Conservation (phyloP, 2,888 invertebrate genomes). For the Eucera pruinosa region DNA sequence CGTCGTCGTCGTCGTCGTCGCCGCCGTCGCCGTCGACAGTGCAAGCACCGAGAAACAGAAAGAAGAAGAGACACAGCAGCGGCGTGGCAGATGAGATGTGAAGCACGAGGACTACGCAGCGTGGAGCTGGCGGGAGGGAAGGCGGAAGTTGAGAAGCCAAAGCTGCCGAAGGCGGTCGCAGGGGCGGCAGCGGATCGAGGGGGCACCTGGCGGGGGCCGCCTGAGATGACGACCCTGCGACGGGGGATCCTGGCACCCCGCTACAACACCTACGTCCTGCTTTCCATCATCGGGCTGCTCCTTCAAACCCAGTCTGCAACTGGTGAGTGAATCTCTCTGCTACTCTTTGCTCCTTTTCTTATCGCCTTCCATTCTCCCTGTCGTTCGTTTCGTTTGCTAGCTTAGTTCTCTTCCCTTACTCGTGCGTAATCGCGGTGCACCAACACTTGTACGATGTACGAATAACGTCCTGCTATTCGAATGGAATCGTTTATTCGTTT, state of each 20-base stretch:
- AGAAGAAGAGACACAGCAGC: constrained; percentile 44
- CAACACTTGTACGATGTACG: too few species aligned
- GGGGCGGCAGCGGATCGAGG: constrained; percentile 70
- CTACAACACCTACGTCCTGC: constrained; percentile 75
- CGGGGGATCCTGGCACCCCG: constrained; percentile 79
- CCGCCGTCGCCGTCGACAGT: too few species aligned
- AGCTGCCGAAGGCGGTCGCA: constrained; percentile 55
- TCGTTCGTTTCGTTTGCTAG: too few species aligned
- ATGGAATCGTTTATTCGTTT: too few species aligned
- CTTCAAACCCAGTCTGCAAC: constrained; percentile 76
- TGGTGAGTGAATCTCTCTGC: constrained; percentile 71
- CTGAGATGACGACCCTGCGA: constrained; percentile 82
- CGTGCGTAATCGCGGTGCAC: too few species aligned
- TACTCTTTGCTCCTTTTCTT: background rate
- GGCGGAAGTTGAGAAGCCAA: constrained; percentile 59
- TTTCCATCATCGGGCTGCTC: constrained; percentile 75
- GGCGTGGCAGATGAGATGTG: constrained; percentile 78
- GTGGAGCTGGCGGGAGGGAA: constrained; percentile 57
- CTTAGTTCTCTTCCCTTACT: too few species aligned
- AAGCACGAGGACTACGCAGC: constrained; percentile 66
- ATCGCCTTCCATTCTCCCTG: too few species aligned
- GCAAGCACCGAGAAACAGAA: too few species aligned
- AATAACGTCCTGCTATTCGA: too few species aligned
- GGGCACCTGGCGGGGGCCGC: constrained; percentile 78
- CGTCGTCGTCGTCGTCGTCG: too few species aligned